A percentile compares a stretch with the other conserved stretches of the same genome.
These are phyloP conservation scores for Tipula confusa DNA, from an alignment of 2,888 invertebrate genomes.

Conservation along the genomic window DNA sequence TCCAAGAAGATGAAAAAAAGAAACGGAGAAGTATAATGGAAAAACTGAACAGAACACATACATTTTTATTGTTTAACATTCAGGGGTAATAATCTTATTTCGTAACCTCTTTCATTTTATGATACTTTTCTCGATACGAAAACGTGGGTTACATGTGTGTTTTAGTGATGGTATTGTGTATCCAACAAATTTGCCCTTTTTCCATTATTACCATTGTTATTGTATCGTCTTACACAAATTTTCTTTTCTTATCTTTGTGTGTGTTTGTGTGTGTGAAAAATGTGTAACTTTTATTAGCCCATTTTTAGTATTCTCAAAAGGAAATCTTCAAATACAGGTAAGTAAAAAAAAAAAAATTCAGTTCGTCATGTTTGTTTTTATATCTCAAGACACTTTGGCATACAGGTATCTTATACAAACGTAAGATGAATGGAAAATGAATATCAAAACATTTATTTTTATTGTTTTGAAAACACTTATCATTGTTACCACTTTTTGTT, in stretches of 20 bases:
- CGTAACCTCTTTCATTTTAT: not conserved
- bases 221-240: not conserved
- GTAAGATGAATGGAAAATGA: not conserved
- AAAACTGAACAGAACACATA: not conserved
- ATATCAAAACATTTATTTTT: constrained; percentile 20
- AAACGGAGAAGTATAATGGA: too few species aligned
- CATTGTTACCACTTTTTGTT: not conserved
- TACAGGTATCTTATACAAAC: not conserved
- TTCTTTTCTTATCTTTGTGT: not conserved
- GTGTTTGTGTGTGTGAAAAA: too few species aligned
- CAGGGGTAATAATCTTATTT: constrained; percentile 5
- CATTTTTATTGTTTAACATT: not conserved
- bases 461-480: constrained; percentile 3
- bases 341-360: too few species aligned
- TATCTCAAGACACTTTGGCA: not conserved
- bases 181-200: not conserved
- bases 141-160: not conserved
- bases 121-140: not conserved
- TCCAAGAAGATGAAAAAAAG: not conserved
- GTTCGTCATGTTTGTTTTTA: not conserved
- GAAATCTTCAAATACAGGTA: not conserved
- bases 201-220: not conserved
- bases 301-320: not conserved
- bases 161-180: not conserved
- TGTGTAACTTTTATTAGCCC: not conserved